Percentiles rank a stretch among this genome's conserved stretches.
Conservation (phyloP, 2,888 invertebrate genomes). For the Cordilura impudica region DNA sequence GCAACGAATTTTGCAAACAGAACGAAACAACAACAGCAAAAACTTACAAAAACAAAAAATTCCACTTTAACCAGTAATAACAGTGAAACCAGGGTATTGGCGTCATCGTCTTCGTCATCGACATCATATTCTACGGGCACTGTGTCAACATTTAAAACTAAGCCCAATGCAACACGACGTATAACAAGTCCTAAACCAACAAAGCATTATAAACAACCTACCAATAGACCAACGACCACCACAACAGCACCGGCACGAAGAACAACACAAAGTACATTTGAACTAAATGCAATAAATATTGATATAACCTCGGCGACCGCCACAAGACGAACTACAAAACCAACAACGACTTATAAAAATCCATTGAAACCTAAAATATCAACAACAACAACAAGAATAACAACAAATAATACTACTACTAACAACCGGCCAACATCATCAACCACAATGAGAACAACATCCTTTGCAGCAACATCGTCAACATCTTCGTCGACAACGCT, state of each 20-base stretch:
- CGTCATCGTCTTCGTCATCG: constrained; percentile 29
- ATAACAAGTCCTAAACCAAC: constrained; percentile 64
- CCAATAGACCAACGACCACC: constrained; percentile 64
- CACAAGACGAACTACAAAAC: constrained; percentile 45
- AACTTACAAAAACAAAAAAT: constrained; percentile 55
- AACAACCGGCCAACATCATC: constrained; percentile 39
- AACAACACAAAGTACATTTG: constrained; percentile 61
- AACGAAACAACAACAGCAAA: constrained; percentile 30
- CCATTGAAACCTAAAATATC: constrained; percentile 36
- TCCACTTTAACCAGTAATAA: constrained; percentile 35
- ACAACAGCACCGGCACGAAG: constrained; percentile 49
- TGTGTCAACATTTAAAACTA: constrained; percentile 50
- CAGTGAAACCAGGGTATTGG: constrained; percentile 49
- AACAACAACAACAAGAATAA: constrained; percentile 35
- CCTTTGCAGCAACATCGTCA: neutral
- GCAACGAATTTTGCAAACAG: neutral
- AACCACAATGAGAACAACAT: constrained; percentile 38
- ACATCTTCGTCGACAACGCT: constrained; percentile 34
- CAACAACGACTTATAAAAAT: constrained; percentile 51
- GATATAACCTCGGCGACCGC: constrained; percentile 29
- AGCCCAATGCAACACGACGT: constrained; percentile 59
- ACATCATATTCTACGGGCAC: constrained; percentile 15
- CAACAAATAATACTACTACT: constrained; percentile 35
- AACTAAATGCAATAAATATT: constrained; percentile 62
- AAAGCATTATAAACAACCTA: constrained; percentile 60